Evolutionary conservation across 2,797 vertebrate genomes (phyloP).

Genomic region (Notoglanidium macrostoma): DNA sequence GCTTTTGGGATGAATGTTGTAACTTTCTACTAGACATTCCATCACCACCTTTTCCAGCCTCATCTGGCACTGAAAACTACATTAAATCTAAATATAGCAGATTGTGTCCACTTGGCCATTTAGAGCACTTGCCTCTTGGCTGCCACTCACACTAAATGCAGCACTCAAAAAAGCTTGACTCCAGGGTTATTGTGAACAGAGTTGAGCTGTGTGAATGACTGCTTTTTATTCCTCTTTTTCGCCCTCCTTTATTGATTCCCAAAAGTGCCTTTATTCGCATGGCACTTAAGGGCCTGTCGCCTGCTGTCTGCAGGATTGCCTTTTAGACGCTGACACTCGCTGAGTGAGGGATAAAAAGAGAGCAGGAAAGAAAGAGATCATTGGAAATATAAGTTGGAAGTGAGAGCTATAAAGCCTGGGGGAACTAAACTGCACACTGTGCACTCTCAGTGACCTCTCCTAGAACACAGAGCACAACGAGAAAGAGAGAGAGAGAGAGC

Average conservation of each 20-base stretch:
- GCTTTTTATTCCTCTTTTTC: conserved; percentile 30
- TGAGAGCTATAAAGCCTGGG: conserved; percentile 50
- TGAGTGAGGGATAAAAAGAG: conserved; percentile 48
- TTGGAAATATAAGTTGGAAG: conserved; percentile 41
- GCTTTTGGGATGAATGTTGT: not conserved
- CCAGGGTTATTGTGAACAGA: conserved; percentile 22
- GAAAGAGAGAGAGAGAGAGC: not conserved
- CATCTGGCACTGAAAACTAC: conserved; percentile 13
- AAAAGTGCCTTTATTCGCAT: conserved; percentile 33
- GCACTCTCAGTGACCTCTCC: conserved; percentile 35
- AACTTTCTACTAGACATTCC: conserved; percentile 13
- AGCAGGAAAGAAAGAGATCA: conserved; percentile 43
- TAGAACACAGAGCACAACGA: not conserved
- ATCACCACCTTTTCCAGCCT: not conserved
- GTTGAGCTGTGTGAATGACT: conserved; percentile 21
- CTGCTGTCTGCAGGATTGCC: conserved; percentile 26
- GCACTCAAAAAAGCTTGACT: conserved; percentile 30
- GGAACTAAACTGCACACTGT: conserved; percentile 50
- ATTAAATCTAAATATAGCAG: conserved; percentile 34
- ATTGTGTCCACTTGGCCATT: conserved; percentile 21
- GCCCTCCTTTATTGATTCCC: conserved; percentile 39
- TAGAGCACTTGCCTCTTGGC: conserved; percentile 36
- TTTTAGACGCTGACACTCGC: conserved; percentile 34
- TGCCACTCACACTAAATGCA: conserved; percentile 39
- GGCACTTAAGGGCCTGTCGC: conserved; percentile 24